phyloP scores from a whole-genome alignment of 2,113 vertebrate species.

The Corythoichthys intestinalis region DNA sequence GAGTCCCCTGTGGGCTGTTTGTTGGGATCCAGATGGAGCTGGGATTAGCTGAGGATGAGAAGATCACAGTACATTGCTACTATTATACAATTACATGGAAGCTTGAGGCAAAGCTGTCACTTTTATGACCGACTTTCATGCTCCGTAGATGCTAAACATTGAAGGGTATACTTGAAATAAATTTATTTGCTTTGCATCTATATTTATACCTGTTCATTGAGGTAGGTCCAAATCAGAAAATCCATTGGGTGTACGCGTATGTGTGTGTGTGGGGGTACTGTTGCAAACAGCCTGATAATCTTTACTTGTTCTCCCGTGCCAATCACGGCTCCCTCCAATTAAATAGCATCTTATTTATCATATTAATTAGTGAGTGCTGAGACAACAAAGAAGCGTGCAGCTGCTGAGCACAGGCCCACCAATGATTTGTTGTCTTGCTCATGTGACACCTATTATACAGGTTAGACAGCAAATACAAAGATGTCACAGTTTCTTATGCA shows the following conservation, averaged over 20 bases:
- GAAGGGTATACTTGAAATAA: constrained; percentile 8
- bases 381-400: constrained; percentile 89
- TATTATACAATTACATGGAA: constrained; percentile 32
- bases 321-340: constrained; percentile 68
- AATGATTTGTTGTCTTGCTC: constrained; percentile 99
- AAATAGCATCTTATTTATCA: constrained; percentile 93
- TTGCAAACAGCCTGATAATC: constrained; percentile 63
- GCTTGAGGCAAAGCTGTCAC: constrained; percentile 61
- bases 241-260: background rate
- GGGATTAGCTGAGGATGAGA: constrained; percentile 59
- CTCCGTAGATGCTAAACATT: constrained; percentile 40
- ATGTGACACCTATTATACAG: constrained; percentile 99
- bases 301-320: constrained; percentile 51
- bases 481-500: constrained; percentile 72
- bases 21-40: constrained; percentile 57
- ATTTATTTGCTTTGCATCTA: no score
- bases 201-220: background rate
- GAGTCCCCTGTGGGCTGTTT: constrained; percentile 50
- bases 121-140: constrained; percentile 39
- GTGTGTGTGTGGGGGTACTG: constrained; percentile 11
- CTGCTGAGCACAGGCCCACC: constrained; percentile 84
- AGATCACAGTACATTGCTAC: constrained; percentile 42
- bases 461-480: constrained; percentile 88
- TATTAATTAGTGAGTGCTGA: constrained; percentile 99
- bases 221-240: background rate